Evolutionary conservation across 2,888 invertebrate genomes (phyloP), one percentile per base, ranked within the genome.

Genomic region (Crioceris asparagi): DNA sequence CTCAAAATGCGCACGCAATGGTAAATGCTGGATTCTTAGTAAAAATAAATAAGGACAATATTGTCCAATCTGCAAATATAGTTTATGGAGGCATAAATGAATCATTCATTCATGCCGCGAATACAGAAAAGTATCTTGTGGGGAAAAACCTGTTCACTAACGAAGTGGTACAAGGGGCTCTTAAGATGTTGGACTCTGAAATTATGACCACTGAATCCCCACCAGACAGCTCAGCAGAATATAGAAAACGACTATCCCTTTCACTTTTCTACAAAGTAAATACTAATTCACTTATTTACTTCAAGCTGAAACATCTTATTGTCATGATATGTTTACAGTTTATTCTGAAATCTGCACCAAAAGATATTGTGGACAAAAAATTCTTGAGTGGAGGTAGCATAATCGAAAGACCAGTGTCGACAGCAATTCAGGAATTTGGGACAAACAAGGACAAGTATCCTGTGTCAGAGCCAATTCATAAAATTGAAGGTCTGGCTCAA

Each of bases 211-310:
- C 77, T 38, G 65, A 69, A 10, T 60, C 69, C 11, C 68, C 75
- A 1, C 79, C 82, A 0, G 81, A 84, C 52, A 75, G 81, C 1
- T 71, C 76, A 0, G 75, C 81, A 0, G 66, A 65, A 23, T 87
- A 79, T 52, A 71, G 86, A 17, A 79, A 76, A 51, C 68, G 69
- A 8, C 64, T 91, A 5, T 82, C 87, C 0, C 66, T 80, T 38
- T 72, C 79, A 4, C 64, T 91, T n/a, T 79, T 90, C 55, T 91
- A 87, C 60, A 90, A 87, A 72, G 83, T 80, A 59, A 50, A 23
- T 32, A 21, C n/a, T n/a, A n/a, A n/a, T n/a, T n/a, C n/a, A n/a
- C n/a, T n/a, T n/a, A n/a, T n/a, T n/a, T n/a, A n/a, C n/a, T n/a
- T n/a, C n/a, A n/a, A n/a, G n/a, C n/a, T n/a, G n/a, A n/a, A n/a